Evolutionary conservation across 2,888 invertebrate species (phyloP), one percentile per base, ranked within the genome.

Genomic region (Tinea semifulvella): DNA sequence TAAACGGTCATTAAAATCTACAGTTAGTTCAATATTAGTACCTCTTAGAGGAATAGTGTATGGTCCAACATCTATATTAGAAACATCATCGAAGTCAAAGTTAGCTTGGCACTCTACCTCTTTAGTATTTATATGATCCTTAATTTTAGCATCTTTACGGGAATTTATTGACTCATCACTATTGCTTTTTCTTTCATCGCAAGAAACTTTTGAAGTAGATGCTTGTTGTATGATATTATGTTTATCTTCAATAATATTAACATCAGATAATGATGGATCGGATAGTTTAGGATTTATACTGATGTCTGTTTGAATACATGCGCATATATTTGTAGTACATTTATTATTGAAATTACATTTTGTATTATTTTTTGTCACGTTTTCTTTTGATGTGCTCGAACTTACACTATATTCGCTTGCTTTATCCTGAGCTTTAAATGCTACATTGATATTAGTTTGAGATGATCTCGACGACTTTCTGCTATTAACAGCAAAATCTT

Each of bases 271-370:
- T 13, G 63, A 60, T 1, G 79, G 75, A 49, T 79, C 74, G 2
- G 73, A 59, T 49, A 76, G 68, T 54, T 60, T 68, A 3, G 80
- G 79, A 49, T 77, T 56, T 26, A 80, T 72, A 51, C 72, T 76
- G 18, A 80, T 74, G 56, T 77, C 75, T 17, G 80, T 80, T 57
- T 80, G 80, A 16, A 70, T 57, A 26, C 62, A 68, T 53, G 71
- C 73, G 46, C 56, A 49, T 10, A 66, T 47, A 25, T 46, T 47
- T 17, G 48, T 13, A 5, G 13, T 26, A 11, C 18, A 40, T 38
- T 31, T 17, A 18, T 14, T 18, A 13, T 16, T 14, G 18, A 18
- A 8, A 18, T 36, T 18, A 36, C 16, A 8, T 2, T 14, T 5
- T 17, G 18, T 14, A 18, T 6, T n/a, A 3, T 18, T 13, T 36